Evolutionary conservation across 2,113 vertebrate species (phyloP).

Genomic region (Pelvicachromis taeniatus): DNA sequence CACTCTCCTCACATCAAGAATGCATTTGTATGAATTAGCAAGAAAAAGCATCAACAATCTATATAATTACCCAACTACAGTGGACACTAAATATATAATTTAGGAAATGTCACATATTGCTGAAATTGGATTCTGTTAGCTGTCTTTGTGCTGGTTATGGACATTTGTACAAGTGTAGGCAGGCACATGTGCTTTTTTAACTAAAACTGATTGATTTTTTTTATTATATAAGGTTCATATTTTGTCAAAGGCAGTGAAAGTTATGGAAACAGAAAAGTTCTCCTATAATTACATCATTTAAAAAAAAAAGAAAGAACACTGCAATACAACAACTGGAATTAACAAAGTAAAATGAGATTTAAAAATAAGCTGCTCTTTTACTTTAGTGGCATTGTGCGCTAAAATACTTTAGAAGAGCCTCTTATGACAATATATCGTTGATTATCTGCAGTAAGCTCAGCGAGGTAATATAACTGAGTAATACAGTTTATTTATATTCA

Average conservation of each 20-base stretch:
- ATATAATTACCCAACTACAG: not conserved
- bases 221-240: not conserved
- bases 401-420: not conserved
- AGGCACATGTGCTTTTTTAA: not conserved
- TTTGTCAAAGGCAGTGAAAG: not conserved
- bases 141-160: not conserved
- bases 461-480: not conserved
- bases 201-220: not conserved
- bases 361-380: not conserved
- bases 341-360: not conserved
- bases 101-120: not conserved
- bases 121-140: not conserved
- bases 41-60: not conserved
- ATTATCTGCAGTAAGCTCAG: not conserved
- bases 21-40: not conserved
- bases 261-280: not conserved
- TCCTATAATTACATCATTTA: fast-evolving
- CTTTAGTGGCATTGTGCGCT: not conserved
- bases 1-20: not conserved
- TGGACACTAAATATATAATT: not conserved
- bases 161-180: not conserved
- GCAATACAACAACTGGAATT: not conserved
- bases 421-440: not conserved
- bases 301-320: not conserved
- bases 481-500: not conserved